Percentiles rank a stretch among this genome's conserved stretches.
These are phyloP conservation scores for Omphaloscelis lunosa DNA, from an alignment of 2,888 invertebrate genomes.

Conservation along the genomic window DNA sequence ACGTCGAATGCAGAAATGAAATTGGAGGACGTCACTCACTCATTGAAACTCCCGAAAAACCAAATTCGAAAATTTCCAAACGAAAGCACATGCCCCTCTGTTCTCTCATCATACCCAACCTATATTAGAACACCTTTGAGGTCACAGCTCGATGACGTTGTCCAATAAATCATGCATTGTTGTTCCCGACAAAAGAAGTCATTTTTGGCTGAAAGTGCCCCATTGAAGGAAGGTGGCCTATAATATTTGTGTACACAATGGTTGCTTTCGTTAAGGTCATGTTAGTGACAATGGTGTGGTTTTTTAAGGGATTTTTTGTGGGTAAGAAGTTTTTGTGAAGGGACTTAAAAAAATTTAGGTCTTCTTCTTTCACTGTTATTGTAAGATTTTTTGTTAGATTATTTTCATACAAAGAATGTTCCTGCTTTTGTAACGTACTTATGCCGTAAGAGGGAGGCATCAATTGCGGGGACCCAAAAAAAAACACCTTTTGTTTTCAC, in stretches of 20 bases:
- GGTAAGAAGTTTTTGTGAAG: neutral
- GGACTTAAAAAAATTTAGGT: neutral
- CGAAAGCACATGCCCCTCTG: conserved; percentile 35
- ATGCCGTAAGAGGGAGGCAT: neutral
- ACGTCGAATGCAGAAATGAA: neutral
- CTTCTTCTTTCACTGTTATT: neutral
- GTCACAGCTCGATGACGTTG: conserved; percentile 70
- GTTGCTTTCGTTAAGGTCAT: conserved; percentile 67
- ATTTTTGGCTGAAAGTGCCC: conserved; percentile 86
- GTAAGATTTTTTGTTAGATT: neutral
- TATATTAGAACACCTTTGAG: conserved; percentile 69
- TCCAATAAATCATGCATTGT: conserved; percentile 87
- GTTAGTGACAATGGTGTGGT: conserved; percentile 53
- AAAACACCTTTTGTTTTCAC: neutral
- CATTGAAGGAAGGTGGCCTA: conserved; percentile 75
- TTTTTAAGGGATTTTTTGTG: conserved; percentile 42
- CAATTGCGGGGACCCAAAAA: neutral
- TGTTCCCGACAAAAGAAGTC: conserved; percentile 86
- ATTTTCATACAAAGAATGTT: neutral
- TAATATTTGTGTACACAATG: conserved; percentile 76
- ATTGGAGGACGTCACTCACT: neutral
- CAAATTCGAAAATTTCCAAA: neutral
- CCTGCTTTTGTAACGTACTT: neutral
- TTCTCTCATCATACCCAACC: conserved; percentile 39
- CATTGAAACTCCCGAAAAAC: neutral